phyloP scores from a whole-genome alignment of 2,797 vertebrate species.

The Sternotherus odoratus region DNA sequence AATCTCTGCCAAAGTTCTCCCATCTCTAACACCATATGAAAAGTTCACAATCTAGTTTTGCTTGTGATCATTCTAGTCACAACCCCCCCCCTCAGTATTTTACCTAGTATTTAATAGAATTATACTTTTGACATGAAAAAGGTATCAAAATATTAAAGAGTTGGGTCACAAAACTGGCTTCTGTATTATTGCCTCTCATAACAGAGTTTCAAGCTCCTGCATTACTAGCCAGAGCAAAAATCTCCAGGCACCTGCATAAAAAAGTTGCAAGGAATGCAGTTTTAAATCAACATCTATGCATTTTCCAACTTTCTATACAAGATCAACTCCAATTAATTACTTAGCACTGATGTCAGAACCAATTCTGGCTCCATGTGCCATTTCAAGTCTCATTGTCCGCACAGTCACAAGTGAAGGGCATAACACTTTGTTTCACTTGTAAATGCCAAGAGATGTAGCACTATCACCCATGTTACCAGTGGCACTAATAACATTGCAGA shows the following conservation, averaged over 20 bases:
- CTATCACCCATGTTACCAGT: slow-evolving; percentile 41
- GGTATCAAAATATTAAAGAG: neutral
- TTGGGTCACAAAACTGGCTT: neutral
- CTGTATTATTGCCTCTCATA: accelerated
- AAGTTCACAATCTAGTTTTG: neutral
- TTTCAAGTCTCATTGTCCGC: slow-evolving; percentile 67
- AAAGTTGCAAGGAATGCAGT: neutral
- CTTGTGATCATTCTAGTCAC: neutral
- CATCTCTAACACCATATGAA: neutral
- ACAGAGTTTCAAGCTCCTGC: neutral
- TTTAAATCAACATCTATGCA: slow-evolving; percentile 37
- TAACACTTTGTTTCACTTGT: slow-evolving; percentile 77
- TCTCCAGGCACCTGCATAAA: neutral
- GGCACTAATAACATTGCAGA: slow-evolving; percentile 67
- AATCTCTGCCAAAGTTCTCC: neutral
- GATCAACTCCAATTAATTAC: slow-evolving; percentile 59
- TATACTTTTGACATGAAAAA: neutral
- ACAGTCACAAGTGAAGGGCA: slow-evolving; percentile 74
- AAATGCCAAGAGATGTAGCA: slow-evolving; percentile 34
- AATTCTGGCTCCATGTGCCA: slow-evolving; percentile 42
- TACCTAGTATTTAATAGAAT: neutral
- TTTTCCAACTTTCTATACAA: slow-evolving; percentile 39
- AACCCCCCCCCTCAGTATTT: neutral
- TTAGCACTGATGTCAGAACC: slow-evolving; percentile 24
- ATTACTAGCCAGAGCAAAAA: slow-evolving; percentile 12